Percentiles rank a stretch among this genome's conserved stretches.
Evolutionary conservation across 2,113 vertebrate genomes (phyloP).

Genomic region (Cebus imitator): DNA sequence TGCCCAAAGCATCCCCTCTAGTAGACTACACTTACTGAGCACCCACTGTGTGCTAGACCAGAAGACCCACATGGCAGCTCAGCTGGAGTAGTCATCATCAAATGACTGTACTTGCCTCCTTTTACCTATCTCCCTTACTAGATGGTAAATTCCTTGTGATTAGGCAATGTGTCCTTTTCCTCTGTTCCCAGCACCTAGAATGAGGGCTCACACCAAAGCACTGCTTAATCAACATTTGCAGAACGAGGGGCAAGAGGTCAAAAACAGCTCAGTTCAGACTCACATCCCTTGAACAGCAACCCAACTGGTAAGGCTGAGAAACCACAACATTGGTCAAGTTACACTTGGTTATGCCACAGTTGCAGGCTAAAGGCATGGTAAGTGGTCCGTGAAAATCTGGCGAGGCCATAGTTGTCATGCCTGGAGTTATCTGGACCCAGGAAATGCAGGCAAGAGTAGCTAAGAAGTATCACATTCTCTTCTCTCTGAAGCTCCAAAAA

Average conservation of each 20-base stretch:
- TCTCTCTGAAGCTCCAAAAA: neutral
- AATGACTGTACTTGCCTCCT: neutral
- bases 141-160: neutral
- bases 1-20: neutral
- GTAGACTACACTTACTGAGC: neutral
- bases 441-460: neutral
- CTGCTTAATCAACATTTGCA: neutral
- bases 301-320: neutral
- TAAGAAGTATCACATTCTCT: neutral
- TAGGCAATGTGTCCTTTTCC: neutral
- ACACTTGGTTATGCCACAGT: neutral
- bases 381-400: neutral
- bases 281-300: neutral
- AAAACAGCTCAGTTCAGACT: neutral
- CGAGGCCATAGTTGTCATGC: neutral
- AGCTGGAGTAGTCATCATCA: neutral
- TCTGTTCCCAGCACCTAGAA: neutral
- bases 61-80: neutral
- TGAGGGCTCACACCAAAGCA: neutral
- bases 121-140: neutral
- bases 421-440: neutral
- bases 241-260: neutral
- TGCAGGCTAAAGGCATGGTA: neutral
- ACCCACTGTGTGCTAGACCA: too few relatives aligned
- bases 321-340: neutral